phyloP scores from a whole-genome alignment of 2,888 invertebrate genomes.

The Leptopilina drosophilae region DNA sequence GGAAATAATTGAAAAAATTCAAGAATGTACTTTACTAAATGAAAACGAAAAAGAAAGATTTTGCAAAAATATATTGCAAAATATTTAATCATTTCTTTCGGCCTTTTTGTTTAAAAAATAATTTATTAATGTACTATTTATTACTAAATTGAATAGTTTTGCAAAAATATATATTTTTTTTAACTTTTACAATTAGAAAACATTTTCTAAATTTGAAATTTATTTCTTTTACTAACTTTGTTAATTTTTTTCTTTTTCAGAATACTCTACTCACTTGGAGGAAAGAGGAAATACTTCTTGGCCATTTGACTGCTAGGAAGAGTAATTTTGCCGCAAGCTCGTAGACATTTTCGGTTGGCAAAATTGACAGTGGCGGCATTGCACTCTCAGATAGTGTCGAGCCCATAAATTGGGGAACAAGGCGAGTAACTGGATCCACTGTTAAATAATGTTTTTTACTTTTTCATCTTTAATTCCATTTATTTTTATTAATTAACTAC shows the following conservation, averaged over 20 bases:
- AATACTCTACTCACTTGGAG: conserved; percentile 79
- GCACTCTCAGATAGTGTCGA: conserved; percentile 74
- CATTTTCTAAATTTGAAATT: no score
- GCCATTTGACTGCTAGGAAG: conserved; percentile 89
- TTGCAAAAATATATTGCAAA: no score
- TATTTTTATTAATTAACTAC: conserved; percentile 43
- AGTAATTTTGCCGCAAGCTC: conserved; percentile 87
- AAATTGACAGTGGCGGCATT: conserved; percentile 77
- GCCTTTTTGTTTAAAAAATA: no score
- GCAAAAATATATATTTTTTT: no score
- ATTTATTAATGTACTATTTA: no score
- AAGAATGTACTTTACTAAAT: no score
- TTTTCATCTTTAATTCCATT: conserved; percentile 50
- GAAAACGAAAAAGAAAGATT: no score
- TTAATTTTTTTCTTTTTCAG: conserved; percentile 14
- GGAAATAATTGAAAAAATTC: no score
- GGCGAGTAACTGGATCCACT: conserved; percentile 61
- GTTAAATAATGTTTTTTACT: conserved; percentile 31
- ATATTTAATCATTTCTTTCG: no score
- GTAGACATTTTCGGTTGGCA: conserved; percentile 81
- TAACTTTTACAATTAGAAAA: no score
- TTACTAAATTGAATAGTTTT: no score
- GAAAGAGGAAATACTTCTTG: conserved; percentile 87
- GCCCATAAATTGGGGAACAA: conserved; percentile 70
- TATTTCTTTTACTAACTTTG: conserved; percentile 30